Conservation (phyloP, 2,888 invertebrate genomes). For the Bursaphelenchus okinawaensis region DNA sequence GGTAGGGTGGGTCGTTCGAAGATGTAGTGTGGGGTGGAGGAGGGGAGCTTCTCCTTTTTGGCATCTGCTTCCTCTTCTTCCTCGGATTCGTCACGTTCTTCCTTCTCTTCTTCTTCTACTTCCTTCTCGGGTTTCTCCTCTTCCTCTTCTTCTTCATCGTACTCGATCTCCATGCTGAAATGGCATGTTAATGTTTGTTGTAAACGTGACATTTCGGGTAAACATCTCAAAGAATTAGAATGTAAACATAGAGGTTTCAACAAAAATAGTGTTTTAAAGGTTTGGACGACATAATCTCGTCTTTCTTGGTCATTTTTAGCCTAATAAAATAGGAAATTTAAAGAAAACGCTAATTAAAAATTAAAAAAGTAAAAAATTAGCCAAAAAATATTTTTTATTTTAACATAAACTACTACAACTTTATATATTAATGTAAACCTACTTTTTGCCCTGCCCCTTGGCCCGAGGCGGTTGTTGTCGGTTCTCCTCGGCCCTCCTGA, state of each 20-base stretch:
- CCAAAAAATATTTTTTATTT: neutral
- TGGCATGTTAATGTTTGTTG: slow-evolving; percentile 12
- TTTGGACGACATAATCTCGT: no score
- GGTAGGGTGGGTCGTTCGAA: slow-evolving; percentile 50
- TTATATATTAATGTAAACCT: neutral
- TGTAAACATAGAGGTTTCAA: no score
- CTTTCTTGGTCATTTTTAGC: no score
- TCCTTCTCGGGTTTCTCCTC: slow-evolving; percentile 29
- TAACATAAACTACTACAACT: no score
- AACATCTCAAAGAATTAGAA: no score
- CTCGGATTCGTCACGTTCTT: slow-evolving; percentile 5
- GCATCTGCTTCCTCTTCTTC: slow-evolving; percentile 22
- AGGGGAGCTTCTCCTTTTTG: slow-evolving; percentile 14
- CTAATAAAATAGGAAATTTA: no score
- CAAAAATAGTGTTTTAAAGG: no score
- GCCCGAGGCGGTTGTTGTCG: slow-evolving; percentile 27
- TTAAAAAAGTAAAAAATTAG: no score
- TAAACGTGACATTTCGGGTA: slow-evolving; percentile 33
- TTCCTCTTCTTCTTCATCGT: slow-evolving; percentile 30
- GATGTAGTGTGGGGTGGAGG: slow-evolving; percentile 42
- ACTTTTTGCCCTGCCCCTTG: neutral
- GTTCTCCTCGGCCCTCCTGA: slow-evolving; percentile 40
- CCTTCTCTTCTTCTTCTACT: slow-evolving; percentile 13
- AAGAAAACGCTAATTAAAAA: no score
- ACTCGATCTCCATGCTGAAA: slow-evolving; percentile 28